A percentile compares a stretch with the other conserved stretches of the same genome.
phyloP scores from a whole-genome alignment of 2,797 vertebrate genomes.

The Hylomyscus alleni region DNA sequence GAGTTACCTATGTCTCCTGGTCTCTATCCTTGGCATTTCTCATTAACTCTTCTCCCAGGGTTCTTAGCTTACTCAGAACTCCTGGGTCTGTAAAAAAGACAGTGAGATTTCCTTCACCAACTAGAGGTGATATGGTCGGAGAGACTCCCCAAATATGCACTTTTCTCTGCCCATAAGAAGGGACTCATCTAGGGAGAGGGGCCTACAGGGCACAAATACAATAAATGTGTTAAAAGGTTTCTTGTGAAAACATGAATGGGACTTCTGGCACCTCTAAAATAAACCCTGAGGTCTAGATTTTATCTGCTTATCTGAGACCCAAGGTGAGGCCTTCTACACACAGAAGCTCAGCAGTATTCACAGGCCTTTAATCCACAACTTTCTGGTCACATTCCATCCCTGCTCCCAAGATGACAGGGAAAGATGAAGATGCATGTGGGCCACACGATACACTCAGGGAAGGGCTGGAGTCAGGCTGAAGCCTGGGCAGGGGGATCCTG shows the following conservation, averaged over 20 bases:
- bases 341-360: conserved; percentile 67
- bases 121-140: neutral
- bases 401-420: neutral
- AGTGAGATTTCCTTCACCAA: neutral
- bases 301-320: conserved; percentile 31
- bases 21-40: neutral
- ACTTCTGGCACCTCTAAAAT: neutral
- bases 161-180: neutral
- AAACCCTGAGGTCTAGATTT: conserved; percentile 13
- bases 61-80: conserved; percentile 2
- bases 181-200: neutral
- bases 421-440: neutral
- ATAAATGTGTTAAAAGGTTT: neutral
- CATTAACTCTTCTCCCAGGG: conserved; percentile 2
- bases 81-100: neutral
- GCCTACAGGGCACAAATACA: conserved; percentile 15
- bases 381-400: conserved; percentile 11
- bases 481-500: conserved; percentile 84
- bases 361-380: conserved; percentile 73
- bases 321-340: conserved; percentile 67
- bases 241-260: conserved; percentile 7
- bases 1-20: neutral
- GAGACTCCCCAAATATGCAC: neutral
- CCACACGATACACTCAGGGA: conserved; percentile 11
- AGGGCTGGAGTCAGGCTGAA: conserved; percentile 59